Conservation (phyloP, 2,888 invertebrate genomes). For the Drosophila flavopinicola region DNA sequence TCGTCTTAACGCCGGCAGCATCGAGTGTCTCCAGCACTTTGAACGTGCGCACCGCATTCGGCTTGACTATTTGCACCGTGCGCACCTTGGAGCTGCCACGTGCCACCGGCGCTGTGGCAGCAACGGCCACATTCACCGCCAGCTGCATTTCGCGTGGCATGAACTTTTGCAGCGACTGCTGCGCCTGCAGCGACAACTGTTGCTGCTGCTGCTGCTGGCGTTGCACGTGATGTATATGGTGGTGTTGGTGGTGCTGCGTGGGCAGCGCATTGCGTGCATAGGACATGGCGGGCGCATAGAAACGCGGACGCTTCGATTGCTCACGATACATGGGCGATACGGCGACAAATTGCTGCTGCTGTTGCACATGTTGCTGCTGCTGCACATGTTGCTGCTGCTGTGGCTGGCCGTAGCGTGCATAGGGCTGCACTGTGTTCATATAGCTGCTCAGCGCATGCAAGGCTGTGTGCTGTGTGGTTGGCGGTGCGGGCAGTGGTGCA, state of each 20-base stretch:
- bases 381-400: slow-evolving; percentile 41
- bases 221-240: slow-evolving; percentile 19
- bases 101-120: slow-evolving; percentile 39
- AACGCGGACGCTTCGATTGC: slow-evolving; percentile 62
- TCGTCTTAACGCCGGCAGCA: slow-evolving; percentile 77
- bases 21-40: slow-evolving; percentile 79
- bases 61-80: slow-evolving; percentile 80
- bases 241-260: slow-evolving; percentile 50
- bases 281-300: slow-evolving; percentile 70
- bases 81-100: slow-evolving; percentile 72
- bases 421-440: slow-evolving; percentile 76
- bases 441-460: slow-evolving; percentile 75
- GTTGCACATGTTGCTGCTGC: slow-evolving; percentile 35
- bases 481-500: slow-evolving; percentile 37
- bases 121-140: slow-evolving; percentile 67
- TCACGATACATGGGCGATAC: slow-evolving; percentile 72
- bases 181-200: slow-evolving; percentile 43
- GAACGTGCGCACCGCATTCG: slow-evolving; percentile 69
- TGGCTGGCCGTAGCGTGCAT: slow-evolving; percentile 71
- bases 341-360: slow-evolving; percentile 47
- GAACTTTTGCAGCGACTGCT: slow-evolving; percentile 67
- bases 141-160: slow-evolving; percentile 76
- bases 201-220: slow-evolving; percentile 23
- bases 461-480: slow-evolving; percentile 63
- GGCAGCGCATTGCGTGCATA: slow-evolving; percentile 53